Percentiles rank a stretch among this genome's conserved stretches.
Conservation (phyloP, 2,797 vertebrate species). For the Eulemur coronatus region DNA sequence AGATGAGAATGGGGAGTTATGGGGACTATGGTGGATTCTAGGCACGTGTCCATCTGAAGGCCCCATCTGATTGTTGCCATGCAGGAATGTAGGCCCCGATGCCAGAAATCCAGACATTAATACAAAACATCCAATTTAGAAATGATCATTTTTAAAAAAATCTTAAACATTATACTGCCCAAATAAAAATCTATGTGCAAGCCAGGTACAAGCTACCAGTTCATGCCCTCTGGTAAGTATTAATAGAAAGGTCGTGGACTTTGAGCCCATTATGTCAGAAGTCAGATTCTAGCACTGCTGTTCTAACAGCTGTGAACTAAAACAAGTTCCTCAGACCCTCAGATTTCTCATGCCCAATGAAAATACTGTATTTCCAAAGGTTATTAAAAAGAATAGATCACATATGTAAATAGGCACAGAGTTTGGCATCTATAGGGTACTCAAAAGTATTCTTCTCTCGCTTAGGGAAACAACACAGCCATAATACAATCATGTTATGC, state of each 20-base stretch:
- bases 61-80: not conserved
- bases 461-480: not conserved
- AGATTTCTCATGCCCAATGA: not conserved
- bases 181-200: not conserved
- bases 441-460: not conserved
- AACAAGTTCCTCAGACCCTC: not conserved
- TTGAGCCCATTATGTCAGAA: not conserved
- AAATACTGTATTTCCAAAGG: not conserved
- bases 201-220: not conserved
- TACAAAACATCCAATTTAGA: slow-evolving; percentile 2
- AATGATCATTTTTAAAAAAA: not conserved
- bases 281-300: not conserved
- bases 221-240: not conserved
- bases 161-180: not conserved
- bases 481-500: not conserved
- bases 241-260: not conserved
- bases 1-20: not conserved
- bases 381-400: not conserved
- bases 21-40: not conserved
- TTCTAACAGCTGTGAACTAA: not conserved
- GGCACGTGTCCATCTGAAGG: not conserved
- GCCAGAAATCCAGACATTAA: not conserved
- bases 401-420: not conserved
- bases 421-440: not conserved
- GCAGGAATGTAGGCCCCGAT: not conserved